Percentiles rank a stretch among this genome's conserved stretches.
Evolutionary conservation across 2,888 invertebrate species (phyloP).

Genomic region (Matsumyia berberina): DNA sequence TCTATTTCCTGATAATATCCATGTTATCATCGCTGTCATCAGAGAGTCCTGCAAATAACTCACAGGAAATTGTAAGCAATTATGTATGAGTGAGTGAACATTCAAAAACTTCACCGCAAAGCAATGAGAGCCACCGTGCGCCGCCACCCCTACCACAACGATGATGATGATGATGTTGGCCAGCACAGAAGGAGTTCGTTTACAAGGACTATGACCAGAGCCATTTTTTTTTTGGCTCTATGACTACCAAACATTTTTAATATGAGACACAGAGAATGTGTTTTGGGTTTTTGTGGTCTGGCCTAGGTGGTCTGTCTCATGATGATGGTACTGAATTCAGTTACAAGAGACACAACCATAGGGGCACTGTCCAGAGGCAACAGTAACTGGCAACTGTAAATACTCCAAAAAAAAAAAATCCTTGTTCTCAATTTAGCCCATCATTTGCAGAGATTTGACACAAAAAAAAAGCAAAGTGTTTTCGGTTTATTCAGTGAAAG

Average conservation of each 20-base stretch:
- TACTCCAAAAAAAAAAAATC: constrained; percentile 22
- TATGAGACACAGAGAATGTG: constrained; percentile 47
- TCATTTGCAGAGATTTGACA: constrained; percentile 54
- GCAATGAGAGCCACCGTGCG: constrained; percentile 42
- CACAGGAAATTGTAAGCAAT: constrained; percentile 64
- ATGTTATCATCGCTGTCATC: constrained; percentile 59
- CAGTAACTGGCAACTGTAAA: constrained; percentile 45
- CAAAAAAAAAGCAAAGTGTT: constrained; percentile 19
- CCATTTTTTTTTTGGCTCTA: constrained; percentile 7
- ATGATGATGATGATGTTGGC: constrained; percentile 55
- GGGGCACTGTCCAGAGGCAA: constrained; percentile 14
- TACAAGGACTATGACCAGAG: constrained; percentile 1
- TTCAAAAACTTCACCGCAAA: constrained; percentile 65
- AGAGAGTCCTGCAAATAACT: constrained; percentile 53
- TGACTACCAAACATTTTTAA: constrained; percentile 54
- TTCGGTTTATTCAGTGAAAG: constrained; percentile 46
- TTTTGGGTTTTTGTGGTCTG: constrained; percentile 63
- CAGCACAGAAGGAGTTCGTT: constrained; percentile 52
- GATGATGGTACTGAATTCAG: constrained; percentile 50
- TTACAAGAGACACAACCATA: constrained; percentile 47
- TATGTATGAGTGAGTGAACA: constrained; percentile 55
- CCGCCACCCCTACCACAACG: no score
- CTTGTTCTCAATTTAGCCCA: constrained; percentile 51
- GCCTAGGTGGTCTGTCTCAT: constrained; percentile 63
- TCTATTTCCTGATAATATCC: constrained; percentile 62